phyloP scores from a whole-genome alignment of 2,113 vertebrate species.

The Antechinus stuartii region DNA sequence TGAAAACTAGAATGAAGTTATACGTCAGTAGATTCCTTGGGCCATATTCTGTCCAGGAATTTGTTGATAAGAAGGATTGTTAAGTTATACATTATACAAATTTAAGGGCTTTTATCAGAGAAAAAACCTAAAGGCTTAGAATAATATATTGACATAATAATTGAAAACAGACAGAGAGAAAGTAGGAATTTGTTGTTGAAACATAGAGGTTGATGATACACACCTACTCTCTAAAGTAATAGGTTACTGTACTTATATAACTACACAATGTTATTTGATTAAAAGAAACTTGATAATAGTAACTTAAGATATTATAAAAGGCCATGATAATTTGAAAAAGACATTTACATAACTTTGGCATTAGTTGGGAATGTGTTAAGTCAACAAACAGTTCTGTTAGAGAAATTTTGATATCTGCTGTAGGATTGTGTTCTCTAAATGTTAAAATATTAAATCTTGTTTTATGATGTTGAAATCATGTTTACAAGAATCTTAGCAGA shows the following conservation, averaged over 20 bases:
- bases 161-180: slow-evolving; percentile 33
- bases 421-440: slow-evolving; percentile 51
- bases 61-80: slow-evolving; percentile 53
- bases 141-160: neutral
- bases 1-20: slow-evolving; percentile 26
- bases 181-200: slow-evolving; percentile 30
- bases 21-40: slow-evolving; percentile 17
- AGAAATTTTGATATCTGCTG: slow-evolving; percentile 39
- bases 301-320: slow-evolving; percentile 30
- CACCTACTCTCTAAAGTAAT: slow-evolving; percentile 8
- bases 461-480: slow-evolving; percentile 63
- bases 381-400: slow-evolving; percentile 40
- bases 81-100: slow-evolving; percentile 32
- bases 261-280: neutral
- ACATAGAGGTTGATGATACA: slow-evolving; percentile 7
- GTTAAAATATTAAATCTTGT: slow-evolving; percentile 56
- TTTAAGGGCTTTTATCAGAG: neutral
- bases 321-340: slow-evolving; percentile 28
- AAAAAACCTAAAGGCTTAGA: slow-evolving; percentile 7
- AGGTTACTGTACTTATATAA: slow-evolving; percentile 31
- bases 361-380: slow-evolving; percentile 27
- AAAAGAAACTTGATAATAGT: slow-evolving; percentile 45
- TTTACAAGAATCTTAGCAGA: slow-evolving; percentile 51
- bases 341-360: slow-evolving; percentile 36
- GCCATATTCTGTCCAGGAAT: neutral